Evolutionary conservation across 1,140 invertebrate genomes (phyloP), one percentile per base, ranked within the genome.

Genomic region (Cydia splendana): DNA sequence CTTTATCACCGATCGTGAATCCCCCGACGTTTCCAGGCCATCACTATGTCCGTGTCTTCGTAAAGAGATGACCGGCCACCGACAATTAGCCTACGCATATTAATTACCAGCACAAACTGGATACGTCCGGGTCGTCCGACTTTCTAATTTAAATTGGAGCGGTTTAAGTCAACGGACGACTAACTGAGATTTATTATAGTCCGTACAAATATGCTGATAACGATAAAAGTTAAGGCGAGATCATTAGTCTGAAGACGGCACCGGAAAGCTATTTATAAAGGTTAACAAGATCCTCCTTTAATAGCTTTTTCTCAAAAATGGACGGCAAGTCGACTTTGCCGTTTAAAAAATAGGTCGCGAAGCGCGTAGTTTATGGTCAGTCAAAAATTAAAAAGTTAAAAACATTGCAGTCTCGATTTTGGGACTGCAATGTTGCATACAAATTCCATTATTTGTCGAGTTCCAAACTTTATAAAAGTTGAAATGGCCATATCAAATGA

Each of bases 111-210:
- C 86, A 82, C 87, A 86, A 88, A 86, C 85, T 83, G 81, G 78
- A 83, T 81, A 81, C 76, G 82, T 90, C 87, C 90, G 86, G 81
- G 88, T 91, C 76, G 82, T 90, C 87, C 90, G 86, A 81, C 90
- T 91, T 90, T 90, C 88, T 88, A 90, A 89, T 88, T 86, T 87
- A 88, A 89, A 88, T 88, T 88, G 81, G 85, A 86, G 83, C 84
- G 76, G 78, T 80, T 84, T 79, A 82, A 79, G 84, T 86, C 85
- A 84, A 81, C 84, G 75, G 75, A 88, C 85, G 85, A 10, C n/a
- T 71, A 69, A 71, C 67, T 71, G 67, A 71, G 67, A 71, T 71
- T 71, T 71, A 71, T 71, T 38, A 71, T 71, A 4, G 38, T 71
- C 13, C 65, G 65, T 67, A 38, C 65, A 67, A 34, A 34, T 69